Percentiles rank a stretch among this genome's conserved stretches.
Conservation (phyloP, 1,140 invertebrate genomes). For the Campoletis sonorensis region DNA sequence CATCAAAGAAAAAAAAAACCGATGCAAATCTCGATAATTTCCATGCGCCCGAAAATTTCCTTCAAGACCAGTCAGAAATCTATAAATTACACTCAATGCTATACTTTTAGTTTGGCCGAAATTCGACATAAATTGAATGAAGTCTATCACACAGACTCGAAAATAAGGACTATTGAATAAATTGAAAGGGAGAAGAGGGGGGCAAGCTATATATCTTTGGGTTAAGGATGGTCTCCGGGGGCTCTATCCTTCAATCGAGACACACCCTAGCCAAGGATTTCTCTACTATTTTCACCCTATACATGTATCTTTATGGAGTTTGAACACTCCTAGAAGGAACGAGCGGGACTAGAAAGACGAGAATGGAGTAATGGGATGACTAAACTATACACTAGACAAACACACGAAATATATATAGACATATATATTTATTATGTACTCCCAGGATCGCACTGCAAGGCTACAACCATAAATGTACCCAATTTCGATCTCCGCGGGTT, state of each 20-base stretch:
- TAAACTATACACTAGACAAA: not conserved
- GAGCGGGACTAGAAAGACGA: slow-evolving; percentile 19
- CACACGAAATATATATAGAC: too few species aligned
- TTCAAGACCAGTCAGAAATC: too few species aligned
- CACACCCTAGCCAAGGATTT: not conserved
- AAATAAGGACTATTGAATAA: not conserved
- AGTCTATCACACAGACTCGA: not conserved
- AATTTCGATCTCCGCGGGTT: slow-evolving; percentile 33
- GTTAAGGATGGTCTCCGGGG: slow-evolving; percentile 20
- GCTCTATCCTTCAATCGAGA: slow-evolving; percentile 14
- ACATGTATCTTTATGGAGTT: not conserved
- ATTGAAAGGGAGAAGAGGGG: not conserved
- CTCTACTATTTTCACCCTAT: not conserved
- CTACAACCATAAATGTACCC: slow-evolving; percentile 31
- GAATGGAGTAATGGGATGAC: not conserved
- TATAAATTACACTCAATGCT: too few species aligned
- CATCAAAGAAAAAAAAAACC: too few species aligned
- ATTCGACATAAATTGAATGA: too few species aligned
- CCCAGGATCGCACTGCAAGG: not conserved
- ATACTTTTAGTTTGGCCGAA: too few species aligned
- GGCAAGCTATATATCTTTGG: not conserved
- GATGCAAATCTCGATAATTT: too few species aligned
- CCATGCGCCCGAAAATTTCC: too few species aligned
- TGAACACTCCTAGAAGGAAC: not conserved
- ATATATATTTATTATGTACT: not conserved